Conservation (phyloP, 2,888 invertebrate genomes). For the Entomobrya multifasciata region DNA sequence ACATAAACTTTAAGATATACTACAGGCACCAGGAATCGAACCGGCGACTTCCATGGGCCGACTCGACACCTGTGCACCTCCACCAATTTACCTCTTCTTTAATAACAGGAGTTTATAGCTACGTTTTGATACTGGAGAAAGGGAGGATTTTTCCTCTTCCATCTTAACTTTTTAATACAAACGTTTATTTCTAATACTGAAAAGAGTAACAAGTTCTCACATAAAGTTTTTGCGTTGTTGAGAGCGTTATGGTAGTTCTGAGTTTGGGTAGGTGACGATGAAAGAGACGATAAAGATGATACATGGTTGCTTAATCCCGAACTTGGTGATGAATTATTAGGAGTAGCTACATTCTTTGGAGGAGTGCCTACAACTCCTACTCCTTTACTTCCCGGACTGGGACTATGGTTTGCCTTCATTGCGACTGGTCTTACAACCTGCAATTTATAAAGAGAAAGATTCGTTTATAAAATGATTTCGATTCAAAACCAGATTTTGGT, state of each 20-base stretch:
- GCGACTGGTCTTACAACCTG: conserved; percentile 94
- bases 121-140: neutral
- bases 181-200: neutral
- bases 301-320: conserved; percentile 82
- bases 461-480: too few relatives aligned
- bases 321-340: conserved; percentile 82
- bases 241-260: conserved; percentile 79
- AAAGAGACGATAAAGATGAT: conserved; percentile 79
- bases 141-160: too few relatives aligned
- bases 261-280: conserved; percentile 79
- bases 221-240: conserved; percentile 78
- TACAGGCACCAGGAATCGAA: conserved; percentile 48
- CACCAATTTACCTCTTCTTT: neutral
- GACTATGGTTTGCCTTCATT: conserved; percentile 85
- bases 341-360: conserved; percentile 80
- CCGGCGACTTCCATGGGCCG: neutral
- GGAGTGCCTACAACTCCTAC: conserved; percentile 77
- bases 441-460: conserved; percentile 81
- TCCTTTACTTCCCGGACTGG: conserved; percentile 77
- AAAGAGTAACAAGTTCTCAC: conserved; percentile 54
- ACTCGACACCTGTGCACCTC: neutral
- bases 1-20: neutral
- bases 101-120: neutral
- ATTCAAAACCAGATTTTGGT: conserved; percentile 25
- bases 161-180: too few relatives aligned